These are phyloP conservation scores for Morpho achilles DNA, from an alignment of 2,888 invertebrate species.

Conservation along the genomic window DNA sequence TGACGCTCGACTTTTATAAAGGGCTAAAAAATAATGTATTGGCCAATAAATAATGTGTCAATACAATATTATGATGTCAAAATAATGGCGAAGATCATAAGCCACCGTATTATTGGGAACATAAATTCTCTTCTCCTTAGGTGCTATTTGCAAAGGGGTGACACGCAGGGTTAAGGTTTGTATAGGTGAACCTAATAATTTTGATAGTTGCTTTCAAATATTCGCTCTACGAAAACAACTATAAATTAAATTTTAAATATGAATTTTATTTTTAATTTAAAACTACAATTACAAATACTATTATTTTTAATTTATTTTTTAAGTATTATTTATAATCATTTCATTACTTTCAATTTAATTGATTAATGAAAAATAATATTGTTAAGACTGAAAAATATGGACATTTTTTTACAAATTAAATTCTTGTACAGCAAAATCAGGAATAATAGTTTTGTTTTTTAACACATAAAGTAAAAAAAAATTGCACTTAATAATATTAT, in stretches of 20 bases:
- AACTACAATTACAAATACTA: too few species aligned
- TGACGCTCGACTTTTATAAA: constrained; percentile 9
- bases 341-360: too few species aligned
- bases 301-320: too few species aligned
- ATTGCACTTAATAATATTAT: too few species aligned
- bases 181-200: neutral
- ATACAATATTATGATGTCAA: constrained; percentile 72
- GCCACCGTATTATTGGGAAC: constrained; percentile 60
- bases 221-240: neutral
- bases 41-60: constrained; percentile 57
- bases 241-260: neutral
- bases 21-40: constrained; percentile 19
- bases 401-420: too few species aligned
- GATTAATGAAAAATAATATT: too few species aligned
- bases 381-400: too few species aligned
- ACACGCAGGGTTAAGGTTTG: constrained; percentile 18
- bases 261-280: too few species aligned
- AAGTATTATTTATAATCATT: too few species aligned
- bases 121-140: constrained; percentile 54
- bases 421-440: too few species aligned
- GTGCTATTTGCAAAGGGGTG: constrained; percentile 58
- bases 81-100: constrained; percentile 51
- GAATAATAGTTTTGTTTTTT: too few species aligned
- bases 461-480: too few species aligned
- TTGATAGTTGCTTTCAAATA: neutral